Evolutionary conservation across 2,797 vertebrate species (phyloP).

Genomic region (Protonibea diacanthus): DNA sequence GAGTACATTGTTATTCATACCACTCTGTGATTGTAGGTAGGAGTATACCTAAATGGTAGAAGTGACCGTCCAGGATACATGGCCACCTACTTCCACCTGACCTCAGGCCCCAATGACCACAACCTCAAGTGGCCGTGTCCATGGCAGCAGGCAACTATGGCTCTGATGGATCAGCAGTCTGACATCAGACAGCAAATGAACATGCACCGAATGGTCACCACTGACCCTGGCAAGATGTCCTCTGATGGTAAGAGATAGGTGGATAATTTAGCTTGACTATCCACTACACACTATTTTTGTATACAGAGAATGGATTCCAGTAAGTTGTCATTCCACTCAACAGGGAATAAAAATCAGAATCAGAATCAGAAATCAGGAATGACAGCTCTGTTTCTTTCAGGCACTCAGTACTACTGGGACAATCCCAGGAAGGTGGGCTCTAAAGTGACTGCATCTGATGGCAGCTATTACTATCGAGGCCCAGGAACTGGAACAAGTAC

Average conservation of each 20-base stretch:
- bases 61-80: slow-evolving; percentile 60
- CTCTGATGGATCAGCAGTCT: slow-evolving; percentile 91
- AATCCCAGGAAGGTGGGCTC: slow-evolving; percentile 88
- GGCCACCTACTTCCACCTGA: slow-evolving; percentile 85
- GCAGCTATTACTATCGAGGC: slow-evolving; percentile 84
- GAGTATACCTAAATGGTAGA: slow-evolving; percentile 73
- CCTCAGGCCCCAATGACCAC: slow-evolving; percentile 89
- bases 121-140: slow-evolving; percentile 90
- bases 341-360: too few species aligned
- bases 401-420: slow-evolving; percentile 85
- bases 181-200: slow-evolving; percentile 91
- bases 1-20: neutral
- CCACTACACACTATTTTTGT: neutral
- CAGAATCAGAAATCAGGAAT: neutral
- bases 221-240: slow-evolving; percentile 81
- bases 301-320: neutral
- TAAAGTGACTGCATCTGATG: slow-evolving; percentile 79
- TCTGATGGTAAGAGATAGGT: slow-evolving; percentile 62
- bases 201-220: slow-evolving; percentile 90
- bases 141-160: slow-evolving; percentile 90
- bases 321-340: neutral
- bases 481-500: slow-evolving; percentile 76
- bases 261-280: neutral
- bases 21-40: slow-evolving; percentile 82
- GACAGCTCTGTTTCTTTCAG: slow-evolving; percentile 41